Conservation (phyloP, 2,888 invertebrate species). For the Papilio elwesi region DNA sequence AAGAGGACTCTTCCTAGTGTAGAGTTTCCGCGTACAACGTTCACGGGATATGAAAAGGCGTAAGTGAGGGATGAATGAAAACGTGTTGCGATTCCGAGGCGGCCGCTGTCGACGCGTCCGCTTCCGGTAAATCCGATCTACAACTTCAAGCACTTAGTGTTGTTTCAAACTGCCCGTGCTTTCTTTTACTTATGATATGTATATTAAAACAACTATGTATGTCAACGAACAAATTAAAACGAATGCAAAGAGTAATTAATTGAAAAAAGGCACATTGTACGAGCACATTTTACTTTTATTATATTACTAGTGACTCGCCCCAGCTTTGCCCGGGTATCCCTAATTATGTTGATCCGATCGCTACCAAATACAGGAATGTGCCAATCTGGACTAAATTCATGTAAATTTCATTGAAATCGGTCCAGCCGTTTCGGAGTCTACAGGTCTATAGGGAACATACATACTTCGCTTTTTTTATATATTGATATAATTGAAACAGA, state of each 20-base stretch:
- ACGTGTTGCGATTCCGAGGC: constrained; percentile 82
- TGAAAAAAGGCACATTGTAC: not conserved
- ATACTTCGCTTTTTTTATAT: too few relatives aligned
- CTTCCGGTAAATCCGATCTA: constrained; percentile 82
- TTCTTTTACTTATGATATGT: constrained; percentile 43
- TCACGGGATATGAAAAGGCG: constrained; percentile 62
- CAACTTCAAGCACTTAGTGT: constrained; percentile 79
- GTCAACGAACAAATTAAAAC: not conserved
- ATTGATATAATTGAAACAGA: constrained; percentile 19
- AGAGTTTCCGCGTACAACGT: constrained; percentile 78
- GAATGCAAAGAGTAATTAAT: not conserved
- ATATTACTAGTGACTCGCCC: too few relatives aligned
- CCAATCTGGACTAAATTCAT: too few relatives aligned
- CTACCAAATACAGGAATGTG: too few relatives aligned
- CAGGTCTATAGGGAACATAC: too few relatives aligned
- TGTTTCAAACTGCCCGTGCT: constrained; percentile 60
- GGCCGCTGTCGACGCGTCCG: constrained; percentile 80
- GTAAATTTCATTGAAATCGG: too few relatives aligned
- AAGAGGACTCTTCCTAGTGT: constrained; percentile 74
- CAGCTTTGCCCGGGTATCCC: too few relatives aligned
- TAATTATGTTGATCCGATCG: too few relatives aligned
- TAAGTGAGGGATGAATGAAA: constrained; percentile 82
- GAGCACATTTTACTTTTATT: too few relatives aligned
- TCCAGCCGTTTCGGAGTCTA: too few relatives aligned
- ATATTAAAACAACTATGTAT: not conserved